These are phyloP conservation scores for Pristionchus exspectatus DNA, from an alignment of 2,888 invertebrate genomes.

Conservation along the genomic window DNA sequence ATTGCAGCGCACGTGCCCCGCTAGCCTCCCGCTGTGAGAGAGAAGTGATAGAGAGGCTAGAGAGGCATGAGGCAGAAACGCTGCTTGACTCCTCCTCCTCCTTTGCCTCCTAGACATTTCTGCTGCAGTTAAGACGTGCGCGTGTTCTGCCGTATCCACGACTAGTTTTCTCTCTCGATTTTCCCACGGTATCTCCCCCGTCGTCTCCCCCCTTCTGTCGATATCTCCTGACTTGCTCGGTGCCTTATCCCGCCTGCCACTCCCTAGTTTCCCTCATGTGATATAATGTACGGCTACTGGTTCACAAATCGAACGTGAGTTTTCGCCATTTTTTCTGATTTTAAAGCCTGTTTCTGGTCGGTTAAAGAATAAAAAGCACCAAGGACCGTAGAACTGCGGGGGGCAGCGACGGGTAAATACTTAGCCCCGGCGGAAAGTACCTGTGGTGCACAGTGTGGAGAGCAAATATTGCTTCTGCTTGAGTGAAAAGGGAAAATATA, in stretches of 20 bases:
- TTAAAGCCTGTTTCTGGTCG: not conserved
- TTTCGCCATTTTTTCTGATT: not conserved
- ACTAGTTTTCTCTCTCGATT: not conserved
- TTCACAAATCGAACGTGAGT: slow-evolving; percentile 17
- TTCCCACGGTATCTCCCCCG: slow-evolving; percentile 15
- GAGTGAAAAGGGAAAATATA: not conserved
- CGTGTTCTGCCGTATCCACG: not conserved
- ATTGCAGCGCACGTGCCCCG: not conserved
- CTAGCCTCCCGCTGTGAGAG: not conserved
- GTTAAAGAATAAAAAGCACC: not conserved
- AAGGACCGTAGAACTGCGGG: not conserved
- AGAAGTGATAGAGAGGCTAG: not conserved
- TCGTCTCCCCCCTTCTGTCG: not conserved
- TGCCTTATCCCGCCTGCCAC: slow-evolving; percentile 9
- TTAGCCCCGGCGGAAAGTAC: not conserved
- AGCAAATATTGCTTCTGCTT: not conserved
- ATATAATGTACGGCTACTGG: slow-evolving; percentile 37
- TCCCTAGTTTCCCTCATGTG: not conserved
- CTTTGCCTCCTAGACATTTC: not conserved
- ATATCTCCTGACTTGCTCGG: not conserved
- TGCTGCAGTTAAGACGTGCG: not conserved
- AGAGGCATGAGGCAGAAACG: not conserved
- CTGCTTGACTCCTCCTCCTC: slow-evolving; percentile 28
- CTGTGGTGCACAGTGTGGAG: not conserved
- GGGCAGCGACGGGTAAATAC: not conserved